phyloP scores from a whole-genome alignment of 2,113 vertebrate genomes.

The Caranx melampygus region DNA sequence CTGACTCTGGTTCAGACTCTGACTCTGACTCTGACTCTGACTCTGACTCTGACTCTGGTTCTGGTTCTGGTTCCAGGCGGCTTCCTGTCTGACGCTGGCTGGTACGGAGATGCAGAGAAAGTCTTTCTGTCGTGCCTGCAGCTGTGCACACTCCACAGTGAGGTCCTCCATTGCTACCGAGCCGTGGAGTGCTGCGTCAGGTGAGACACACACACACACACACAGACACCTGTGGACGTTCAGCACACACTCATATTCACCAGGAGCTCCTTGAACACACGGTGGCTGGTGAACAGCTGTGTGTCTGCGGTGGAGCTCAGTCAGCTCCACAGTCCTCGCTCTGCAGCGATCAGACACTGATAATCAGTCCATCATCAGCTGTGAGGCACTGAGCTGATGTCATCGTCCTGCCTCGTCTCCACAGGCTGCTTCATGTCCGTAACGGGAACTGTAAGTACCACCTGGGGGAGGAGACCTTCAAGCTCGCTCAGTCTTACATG shows the following conservation, averaged over 20 bases:
- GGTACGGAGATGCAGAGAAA: constrained; percentile 98
- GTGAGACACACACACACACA: constrained; percentile 77
- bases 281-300: too few relatives aligned
- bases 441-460: constrained; percentile 99
- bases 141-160: constrained; percentile 95
- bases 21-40: too few relatives aligned
- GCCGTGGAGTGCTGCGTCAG: constrained; percentile 98
- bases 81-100: constrained; percentile 97
- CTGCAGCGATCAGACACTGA: too few relatives aligned
- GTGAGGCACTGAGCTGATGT: too few relatives aligned
- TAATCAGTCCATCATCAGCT: too few relatives aligned
- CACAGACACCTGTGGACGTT: too few relatives aligned
- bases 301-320: too few relatives aligned
- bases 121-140: constrained; percentile 98
- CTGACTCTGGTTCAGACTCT: too few relatives aligned
- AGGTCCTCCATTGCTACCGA: constrained; percentile 96
- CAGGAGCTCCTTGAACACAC: too few relatives aligned
- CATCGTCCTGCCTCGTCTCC: neutral
- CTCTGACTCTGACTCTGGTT: too few relatives aligned
- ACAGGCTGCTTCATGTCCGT: constrained; percentile 95
- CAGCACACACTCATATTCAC: too few relatives aligned
- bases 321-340: too few relatives aligned
- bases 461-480: constrained; percentile 98
- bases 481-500: constrained; percentile 96
- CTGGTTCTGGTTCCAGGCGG: constrained; percentile 84